Base-by-base conservation (phyloP, 2,113 vertebrate genomes). In the Brachirus orientalis region DNA sequence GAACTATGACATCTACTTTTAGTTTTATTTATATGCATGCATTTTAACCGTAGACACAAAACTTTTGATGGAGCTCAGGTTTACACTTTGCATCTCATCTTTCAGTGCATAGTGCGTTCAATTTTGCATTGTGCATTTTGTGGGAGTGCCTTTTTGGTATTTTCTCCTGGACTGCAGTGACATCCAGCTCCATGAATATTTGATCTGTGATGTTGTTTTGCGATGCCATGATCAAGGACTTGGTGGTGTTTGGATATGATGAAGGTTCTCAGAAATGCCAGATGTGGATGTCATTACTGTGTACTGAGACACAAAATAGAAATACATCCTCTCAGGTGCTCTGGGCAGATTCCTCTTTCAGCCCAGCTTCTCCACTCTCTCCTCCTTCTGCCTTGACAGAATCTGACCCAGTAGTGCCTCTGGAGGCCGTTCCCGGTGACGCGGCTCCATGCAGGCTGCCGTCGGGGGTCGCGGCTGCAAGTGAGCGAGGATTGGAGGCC, bases 21-120 rank as follows among this genome's bases (percentile, higher is more conserved):
- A 71, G 82, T 75, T 77, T 83, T 8, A 70, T 75, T 84, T 70
- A 82, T 85, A 89, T 47, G 77, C 89, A 90, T 91, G 90, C 91
- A 84, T 69, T 75, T 78, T 70, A 80, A n/a, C 77, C 62, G 46
- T 63, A 60, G 62, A 69, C 75, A 64, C 55, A 18, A n/a, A 54
- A 22, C 19, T 77, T 77, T 51, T 77, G 35, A 63, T 12, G 38
- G 36, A 77, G 54, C 20, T 63, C 1, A 1, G 36, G 17, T 44
- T 59, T 63, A 12, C n/a, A 17, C 73, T 84, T 70, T 75, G 53
- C 48, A 11, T 71, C 28, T 47, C 17, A 18, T 63, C 58, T 58
- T 66, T 69, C 50, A 46, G 52, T 72, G 69, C 73, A 55, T 44
- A 64, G 68, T 72, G 58, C 37, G 22, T 54, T 67, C 4, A 17